A percentile compares a stretch with the other conserved stretches of the same genome.
Evolutionary conservation across 2,113 vertebrate species (phyloP).

Genomic region (Percopsis transmontana): DNA sequence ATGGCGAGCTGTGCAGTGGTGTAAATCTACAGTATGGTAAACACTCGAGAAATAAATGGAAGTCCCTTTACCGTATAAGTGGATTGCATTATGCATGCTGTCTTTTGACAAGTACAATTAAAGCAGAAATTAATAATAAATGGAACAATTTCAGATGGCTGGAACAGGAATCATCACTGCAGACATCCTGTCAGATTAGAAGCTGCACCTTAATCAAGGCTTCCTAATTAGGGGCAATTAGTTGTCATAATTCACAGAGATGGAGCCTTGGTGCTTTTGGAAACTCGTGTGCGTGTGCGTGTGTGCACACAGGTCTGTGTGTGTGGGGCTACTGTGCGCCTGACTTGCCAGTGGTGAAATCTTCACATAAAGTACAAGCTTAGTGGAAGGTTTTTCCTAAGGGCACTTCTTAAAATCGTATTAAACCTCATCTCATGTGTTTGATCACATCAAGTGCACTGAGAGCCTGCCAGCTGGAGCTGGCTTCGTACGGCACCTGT

Average conservation of each 20-base stretch:
- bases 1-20: not conserved
- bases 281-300: not conserved
- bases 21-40: not conserved
- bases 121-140: constrained; percentile 54
- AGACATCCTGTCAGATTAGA: constrained; percentile 68
- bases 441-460: not conserved
- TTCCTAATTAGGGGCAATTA: constrained; percentile 79
- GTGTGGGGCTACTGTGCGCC: no score
- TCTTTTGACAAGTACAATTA: constrained; percentile 50
- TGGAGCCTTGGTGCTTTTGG: constrained; percentile 55
- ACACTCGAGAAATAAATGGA: not conserved
- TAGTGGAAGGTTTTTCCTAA: not conserved
- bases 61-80: constrained; percentile 17
- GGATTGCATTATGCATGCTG: constrained; percentile 46
- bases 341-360: no score
- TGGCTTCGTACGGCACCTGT: not conserved
- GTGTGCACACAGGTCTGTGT: constrained; percentile 12
- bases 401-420: not conserved
- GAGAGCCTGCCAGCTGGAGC: not conserved
- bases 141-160: constrained; percentile 58
- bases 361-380: not conserved
- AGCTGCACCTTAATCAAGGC: constrained; percentile 74
- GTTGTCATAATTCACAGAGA: constrained; percentile 68
- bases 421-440: not conserved
- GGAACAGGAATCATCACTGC: constrained; percentile 53